Percentiles rank a stretch among this genome's conserved stretches.
Conservation (phyloP, 2,797 vertebrate genomes). For the Peromyscus eremicus region DNA sequence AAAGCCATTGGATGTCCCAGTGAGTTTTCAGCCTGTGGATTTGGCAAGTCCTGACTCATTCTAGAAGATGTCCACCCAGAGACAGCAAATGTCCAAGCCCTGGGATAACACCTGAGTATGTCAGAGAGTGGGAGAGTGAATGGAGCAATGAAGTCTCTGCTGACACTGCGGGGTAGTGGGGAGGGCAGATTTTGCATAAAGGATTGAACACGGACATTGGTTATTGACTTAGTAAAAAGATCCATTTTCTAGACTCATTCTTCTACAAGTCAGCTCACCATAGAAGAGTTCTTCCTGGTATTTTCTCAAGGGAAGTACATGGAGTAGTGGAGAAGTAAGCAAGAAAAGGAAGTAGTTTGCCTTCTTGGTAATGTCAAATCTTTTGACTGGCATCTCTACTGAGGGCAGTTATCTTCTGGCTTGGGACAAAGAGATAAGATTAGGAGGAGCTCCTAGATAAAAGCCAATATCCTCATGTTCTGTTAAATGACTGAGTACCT, state of each 20-base stretch:
- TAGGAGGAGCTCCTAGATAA: not conserved
- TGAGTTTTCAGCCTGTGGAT: not conserved
- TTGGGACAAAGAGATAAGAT: not conserved
- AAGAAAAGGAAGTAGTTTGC: not conserved
- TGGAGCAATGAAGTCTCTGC: not conserved
- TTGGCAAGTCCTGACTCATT: not conserved
- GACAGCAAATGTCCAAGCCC: not conserved
- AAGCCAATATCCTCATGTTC: not conserved
- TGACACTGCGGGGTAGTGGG: not conserved
- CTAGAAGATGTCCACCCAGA: not conserved
- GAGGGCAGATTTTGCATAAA: not conserved
- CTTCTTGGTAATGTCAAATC: not conserved
- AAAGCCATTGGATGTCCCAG: not conserved
- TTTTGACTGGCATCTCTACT: not conserved
- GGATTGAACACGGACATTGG: not conserved
- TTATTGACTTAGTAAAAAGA: not conserved
- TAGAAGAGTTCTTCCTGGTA: not conserved
- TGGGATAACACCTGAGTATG: too few relatives aligned
- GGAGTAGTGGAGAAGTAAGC: not conserved
- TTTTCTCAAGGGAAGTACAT: not conserved
- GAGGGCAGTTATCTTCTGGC: not conserved
- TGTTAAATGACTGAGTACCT: not conserved
- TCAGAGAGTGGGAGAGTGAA: not conserved
- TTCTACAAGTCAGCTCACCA: not conserved
- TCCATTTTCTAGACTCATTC: not conserved